A percentile compares a stretch with the other conserved stretches of the same genome.
Evolutionary conservation across 23 tunicate species (phyloP).

Genomic region (Phallusia fumigata): DNA sequence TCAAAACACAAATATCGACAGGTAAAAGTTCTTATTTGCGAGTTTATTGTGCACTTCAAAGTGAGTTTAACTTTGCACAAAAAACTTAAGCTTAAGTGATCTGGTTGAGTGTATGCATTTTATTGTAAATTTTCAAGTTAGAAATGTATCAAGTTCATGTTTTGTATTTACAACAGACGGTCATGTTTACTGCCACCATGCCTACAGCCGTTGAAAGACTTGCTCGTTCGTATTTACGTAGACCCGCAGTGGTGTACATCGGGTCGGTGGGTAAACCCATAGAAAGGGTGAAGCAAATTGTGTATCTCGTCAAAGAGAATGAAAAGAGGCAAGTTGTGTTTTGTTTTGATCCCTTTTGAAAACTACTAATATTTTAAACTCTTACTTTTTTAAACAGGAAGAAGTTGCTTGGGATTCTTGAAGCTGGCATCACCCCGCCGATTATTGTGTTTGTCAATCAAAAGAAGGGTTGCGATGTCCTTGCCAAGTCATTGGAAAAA

Average conservation of each 20-base stretch:
- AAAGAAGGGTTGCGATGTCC: slow-evolving; percentile 98
- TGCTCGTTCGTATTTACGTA: slow-evolving; percentile 82
- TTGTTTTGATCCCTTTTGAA: no score
- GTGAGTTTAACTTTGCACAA: no score
- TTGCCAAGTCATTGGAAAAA: slow-evolving; percentile 88
- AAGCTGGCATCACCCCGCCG: slow-evolving; percentile 83
- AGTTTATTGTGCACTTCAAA: no score
- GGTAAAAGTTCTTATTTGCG: slow-evolving; percentile 19
- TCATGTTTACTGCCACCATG: slow-evolving; percentile 99
- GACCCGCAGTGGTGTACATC: slow-evolving; percentile 91
- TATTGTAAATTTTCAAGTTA: no score
- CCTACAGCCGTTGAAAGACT: slow-evolving; percentile 92
- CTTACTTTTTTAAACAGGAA: slow-evolving; percentile 25
- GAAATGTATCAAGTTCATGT: no score
- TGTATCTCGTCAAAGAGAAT: slow-evolving; percentile 79
- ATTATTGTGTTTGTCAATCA: slow-evolving; percentile 96
- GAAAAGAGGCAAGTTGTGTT: slow-evolving; percentile 50
- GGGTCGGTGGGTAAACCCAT: slow-evolving; percentile 96
- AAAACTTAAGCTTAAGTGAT: no score
- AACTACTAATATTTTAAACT: not conserved
- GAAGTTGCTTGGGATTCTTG: slow-evolving; percentile 71
- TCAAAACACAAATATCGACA: slow-evolving; percentile 88
- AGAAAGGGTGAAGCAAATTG: slow-evolving; percentile 88
- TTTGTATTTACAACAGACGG: slow-evolving; percentile 55
- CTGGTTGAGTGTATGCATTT: no score